Evolutionary conservation across 2,113 vertebrate species (phyloP).

Genomic region (Ptyas mucosa): DNA sequence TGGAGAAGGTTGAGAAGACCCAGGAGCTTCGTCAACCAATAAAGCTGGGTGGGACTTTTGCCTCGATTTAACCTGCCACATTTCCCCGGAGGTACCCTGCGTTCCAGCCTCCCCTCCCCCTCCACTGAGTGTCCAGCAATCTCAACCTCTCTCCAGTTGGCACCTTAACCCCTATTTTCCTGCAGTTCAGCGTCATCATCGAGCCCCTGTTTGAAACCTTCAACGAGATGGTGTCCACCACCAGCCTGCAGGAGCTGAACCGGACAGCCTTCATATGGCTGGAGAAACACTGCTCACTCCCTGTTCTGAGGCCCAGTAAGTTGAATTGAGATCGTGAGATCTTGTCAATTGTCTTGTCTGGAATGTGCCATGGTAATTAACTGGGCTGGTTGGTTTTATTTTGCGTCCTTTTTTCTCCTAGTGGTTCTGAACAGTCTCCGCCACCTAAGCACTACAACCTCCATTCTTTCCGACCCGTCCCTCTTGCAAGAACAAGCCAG

Average conservation of each 20-base stretch:
- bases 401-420: slow-evolving; percentile 50
- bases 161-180: slow-evolving; percentile 67
- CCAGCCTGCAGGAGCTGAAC: slow-evolving; percentile 82
- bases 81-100: background rate
- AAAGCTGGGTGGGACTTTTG: no score
- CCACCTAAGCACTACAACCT: slow-evolving; percentile 86
- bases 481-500: slow-evolving; percentile 83
- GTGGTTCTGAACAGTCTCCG: slow-evolving; percentile 87
- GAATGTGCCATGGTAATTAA: background rate
- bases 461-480: slow-evolving; percentile 83
- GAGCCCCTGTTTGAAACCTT: slow-evolving; percentile 96
- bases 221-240: slow-evolving; percentile 84
- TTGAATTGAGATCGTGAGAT: slow-evolving; percentile 11
- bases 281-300: slow-evolving; percentile 88
- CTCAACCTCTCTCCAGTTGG: slow-evolving; percentile 2
- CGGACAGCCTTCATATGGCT: slow-evolving; percentile 86
- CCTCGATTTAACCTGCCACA: background rate
- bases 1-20: background rate
- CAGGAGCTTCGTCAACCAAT: no score
- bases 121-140: background rate
- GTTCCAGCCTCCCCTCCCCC: background rate
- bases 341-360: background rate
- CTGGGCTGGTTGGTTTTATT: background rate
- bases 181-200: slow-evolving; percentile 93
- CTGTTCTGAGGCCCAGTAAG: slow-evolving; percentile 90